Percentiles rank a stretch among this genome's conserved stretches.
phyloP scores from a whole-genome alignment of 2,113 vertebrate species.

The Pollachius pollachius region DNA sequence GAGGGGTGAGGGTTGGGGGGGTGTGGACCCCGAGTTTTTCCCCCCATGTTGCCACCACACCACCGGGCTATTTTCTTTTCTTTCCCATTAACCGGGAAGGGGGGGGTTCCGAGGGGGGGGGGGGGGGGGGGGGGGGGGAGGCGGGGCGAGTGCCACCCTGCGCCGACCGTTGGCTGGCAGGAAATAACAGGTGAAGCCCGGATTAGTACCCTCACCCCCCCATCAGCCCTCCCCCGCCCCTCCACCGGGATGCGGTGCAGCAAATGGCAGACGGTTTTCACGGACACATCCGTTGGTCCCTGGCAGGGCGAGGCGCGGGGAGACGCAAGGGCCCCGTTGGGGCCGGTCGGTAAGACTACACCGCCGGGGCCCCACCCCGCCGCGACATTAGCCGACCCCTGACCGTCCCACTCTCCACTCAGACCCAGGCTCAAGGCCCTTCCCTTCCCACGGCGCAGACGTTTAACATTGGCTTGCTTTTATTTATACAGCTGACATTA shows the following conservation, averaged over 20 bases:
- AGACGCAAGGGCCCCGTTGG: slow-evolving; percentile 48
- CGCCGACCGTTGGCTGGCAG: too few species aligned
- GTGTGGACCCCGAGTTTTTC: too few species aligned
- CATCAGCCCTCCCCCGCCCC: too few species aligned
- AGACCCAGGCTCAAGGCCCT: slow-evolving; percentile 11
- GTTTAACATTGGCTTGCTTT: slow-evolving; percentile 8
- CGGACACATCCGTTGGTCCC: slow-evolving; percentile 60
- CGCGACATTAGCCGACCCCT: slow-evolving; percentile 30
- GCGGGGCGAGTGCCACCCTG: too few species aligned
- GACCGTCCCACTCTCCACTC: background rate
- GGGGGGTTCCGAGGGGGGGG: too few species aligned
- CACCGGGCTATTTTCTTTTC: too few species aligned
- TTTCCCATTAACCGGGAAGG: too few species aligned
- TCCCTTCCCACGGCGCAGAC: slow-evolving; percentile 1
- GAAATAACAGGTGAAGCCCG: too few species aligned
- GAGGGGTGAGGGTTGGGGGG: too few species aligned
- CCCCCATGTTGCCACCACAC: too few species aligned
- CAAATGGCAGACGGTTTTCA: slow-evolving; percentile 47
- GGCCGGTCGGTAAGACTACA: slow-evolving; percentile 47
- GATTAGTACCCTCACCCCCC: too few species aligned
- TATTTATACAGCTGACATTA: background rate
- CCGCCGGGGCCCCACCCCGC: slow-evolving; percentile 53
- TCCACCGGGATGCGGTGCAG: background rate
- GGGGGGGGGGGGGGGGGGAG: too few species aligned
- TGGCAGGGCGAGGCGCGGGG: slow-evolving; percentile 46